A percentile compares a stretch with the other conserved stretches of the same genome.
Evolutionary conservation across 2,113 vertebrate species (phyloP).

Genomic region (Carassius auratus): DNA sequence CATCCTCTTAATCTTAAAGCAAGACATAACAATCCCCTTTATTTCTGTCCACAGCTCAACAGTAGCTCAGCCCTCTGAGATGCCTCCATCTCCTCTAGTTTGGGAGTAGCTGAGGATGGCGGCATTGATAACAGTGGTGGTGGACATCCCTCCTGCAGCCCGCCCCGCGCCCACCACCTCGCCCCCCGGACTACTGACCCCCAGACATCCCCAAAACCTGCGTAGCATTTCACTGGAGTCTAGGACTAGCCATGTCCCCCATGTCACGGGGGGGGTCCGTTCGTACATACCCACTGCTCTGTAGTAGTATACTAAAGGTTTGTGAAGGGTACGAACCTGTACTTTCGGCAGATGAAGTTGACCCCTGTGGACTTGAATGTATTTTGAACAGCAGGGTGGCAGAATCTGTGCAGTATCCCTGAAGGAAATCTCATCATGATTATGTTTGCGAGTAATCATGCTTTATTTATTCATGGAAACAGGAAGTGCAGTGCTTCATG

Average conservation of each 20-base stretch:
- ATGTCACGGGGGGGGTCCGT: constrained; percentile 39
- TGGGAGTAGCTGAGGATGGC: constrained; percentile 83
- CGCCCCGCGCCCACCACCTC: constrained; percentile 50
- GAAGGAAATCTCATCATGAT: constrained; percentile 41
- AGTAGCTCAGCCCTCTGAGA: constrained; percentile 98
- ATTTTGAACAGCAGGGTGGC: constrained; percentile 25
- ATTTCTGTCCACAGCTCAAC: constrained; percentile 83
- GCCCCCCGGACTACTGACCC: constrained; percentile 85
- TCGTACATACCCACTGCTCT: constrained; percentile 52
- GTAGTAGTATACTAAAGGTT: constrained; percentile 49
- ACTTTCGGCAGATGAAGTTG: constrained; percentile 25
- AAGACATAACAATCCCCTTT: too few species aligned
- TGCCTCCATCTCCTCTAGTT: constrained; percentile 98
- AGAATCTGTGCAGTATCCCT: background rate
- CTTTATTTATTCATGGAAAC: constrained; percentile 57
- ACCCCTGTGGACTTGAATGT: constrained; percentile 49
- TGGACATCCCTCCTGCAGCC: constrained; percentile 32
- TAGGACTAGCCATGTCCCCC: constrained; percentile 88
- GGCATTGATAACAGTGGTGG: constrained; percentile 13
- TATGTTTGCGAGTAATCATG: constrained; percentile 38
- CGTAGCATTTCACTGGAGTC: constrained; percentile 98
- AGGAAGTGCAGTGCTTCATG: constrained; percentile 27
- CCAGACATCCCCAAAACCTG: constrained; percentile 69
- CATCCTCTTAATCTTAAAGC: background rate
- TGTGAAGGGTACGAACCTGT: constrained; percentile 4